Base-by-base conservation (phyloP, 2,888 invertebrate genomes). In the Tetragonula carbonaria region DNA sequence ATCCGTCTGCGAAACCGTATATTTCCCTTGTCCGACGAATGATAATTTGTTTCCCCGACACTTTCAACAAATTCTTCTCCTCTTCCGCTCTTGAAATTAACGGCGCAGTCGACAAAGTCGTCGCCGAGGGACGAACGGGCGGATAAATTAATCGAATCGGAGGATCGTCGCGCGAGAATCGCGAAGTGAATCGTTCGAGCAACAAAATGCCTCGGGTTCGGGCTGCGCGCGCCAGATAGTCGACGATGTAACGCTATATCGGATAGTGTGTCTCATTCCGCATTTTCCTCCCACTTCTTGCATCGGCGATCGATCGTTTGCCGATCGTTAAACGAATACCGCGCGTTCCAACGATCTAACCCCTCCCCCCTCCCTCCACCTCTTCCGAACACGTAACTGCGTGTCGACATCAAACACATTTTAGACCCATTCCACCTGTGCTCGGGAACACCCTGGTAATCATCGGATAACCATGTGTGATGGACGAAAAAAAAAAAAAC, bases 361-460 rank as follows among this genome's bases (percentile, higher is more conserved):
- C 65, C 71, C 73, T 8, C 45, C 45, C 8, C 8, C 45, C 45
- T 0, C 45, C 38, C 38, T 5, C 6, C 38, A 5, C 0, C 38
- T 45, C 78, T 4, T 57, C 77, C 77, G 68, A 66, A 73, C 79
- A 67, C 78, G 77, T 72, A 73, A 72, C 77, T 78, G 66, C 62
- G 67, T 74, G 84, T 74, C 71, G 80, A 87, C 87, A 81, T 85
- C 84, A 82, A 87, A 87, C 80, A 80, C 90, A 78, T 84, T 88
- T 90, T 84, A 86, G 82, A 79, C 75, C 77, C 76, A 18, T 76
- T 70, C 59, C 84, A 67, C n/a, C 28, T 28, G 62, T 18, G 21
- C 33, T 23, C 59, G n/a, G 62, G 71, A 78, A 80, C 77, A 80
- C 68, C 53, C 79, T 33, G 62, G 70, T 82, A 85, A 88, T 87